phyloP scores from a whole-genome alignment of 1,140 invertebrate genomes.

The Eubasilissa regina region DNA sequence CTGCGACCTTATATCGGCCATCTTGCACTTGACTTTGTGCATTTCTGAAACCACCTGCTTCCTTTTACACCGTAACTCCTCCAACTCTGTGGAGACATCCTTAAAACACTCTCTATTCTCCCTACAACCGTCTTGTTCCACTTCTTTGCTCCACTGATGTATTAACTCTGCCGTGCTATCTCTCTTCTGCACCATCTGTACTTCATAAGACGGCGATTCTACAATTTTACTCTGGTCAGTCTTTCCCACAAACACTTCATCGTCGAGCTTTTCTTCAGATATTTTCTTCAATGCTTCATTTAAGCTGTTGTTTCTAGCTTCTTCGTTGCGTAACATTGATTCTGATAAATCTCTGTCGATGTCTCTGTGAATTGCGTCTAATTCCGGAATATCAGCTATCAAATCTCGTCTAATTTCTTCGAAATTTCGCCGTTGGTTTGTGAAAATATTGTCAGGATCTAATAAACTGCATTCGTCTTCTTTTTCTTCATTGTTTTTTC shows the following conservation, averaged over 20 bases:
- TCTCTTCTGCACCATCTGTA: conserved; percentile 55
- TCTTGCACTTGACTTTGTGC: conserved; percentile 80
- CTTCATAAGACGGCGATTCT: conserved; percentile 12
- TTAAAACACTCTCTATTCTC: conserved; percentile 69
- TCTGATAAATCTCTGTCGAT: conserved; percentile 59
- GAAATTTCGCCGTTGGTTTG: conserved; percentile 62
- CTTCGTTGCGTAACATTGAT: conserved; percentile 1
- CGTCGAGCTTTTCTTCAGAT: conserved; percentile 65
- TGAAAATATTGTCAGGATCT: conserved; percentile 52
- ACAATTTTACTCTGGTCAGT: not conserved
- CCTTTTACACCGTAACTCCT: conserved; percentile 74
- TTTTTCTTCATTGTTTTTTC: conserved; percentile 58
- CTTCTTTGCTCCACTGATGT: not conserved
- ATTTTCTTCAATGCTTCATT: conserved; percentile 65
- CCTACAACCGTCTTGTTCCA: conserved; percentile 45
- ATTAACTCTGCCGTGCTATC: conserved; percentile 49
- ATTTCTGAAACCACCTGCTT: conserved; percentile 73
- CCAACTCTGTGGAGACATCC: conserved; percentile 63
- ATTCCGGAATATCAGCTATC: conserved; percentile 71
- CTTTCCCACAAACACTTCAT: conserved; percentile 54
- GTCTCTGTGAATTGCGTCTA: conserved; percentile 70
- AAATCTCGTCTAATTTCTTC: conserved; percentile 71
- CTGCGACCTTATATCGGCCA: conserved; percentile 85
- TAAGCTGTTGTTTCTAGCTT: conserved; percentile 63
- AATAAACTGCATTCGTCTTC: conserved; percentile 33